These are phyloP conservation scores for Periphyllus acericola DNA, from an alignment of 2,888 invertebrate species.

Conservation along the genomic window DNA sequence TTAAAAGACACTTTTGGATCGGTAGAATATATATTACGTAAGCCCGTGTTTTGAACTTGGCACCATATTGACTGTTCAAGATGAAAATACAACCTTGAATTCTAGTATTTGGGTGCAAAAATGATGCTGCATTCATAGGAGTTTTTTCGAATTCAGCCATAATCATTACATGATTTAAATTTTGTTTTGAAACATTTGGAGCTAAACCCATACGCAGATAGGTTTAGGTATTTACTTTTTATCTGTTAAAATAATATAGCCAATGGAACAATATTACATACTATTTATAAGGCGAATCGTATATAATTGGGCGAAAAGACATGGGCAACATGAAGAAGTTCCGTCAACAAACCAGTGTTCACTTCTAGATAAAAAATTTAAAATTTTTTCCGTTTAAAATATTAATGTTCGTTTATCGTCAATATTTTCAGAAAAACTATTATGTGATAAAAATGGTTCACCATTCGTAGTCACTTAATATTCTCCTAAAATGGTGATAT, in stretches of 20 bases:
- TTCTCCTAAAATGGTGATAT: no score
- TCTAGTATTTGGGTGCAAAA: no score
- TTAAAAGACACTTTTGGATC: no score
- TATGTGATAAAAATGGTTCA: no score
- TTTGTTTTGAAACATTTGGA: not conserved
- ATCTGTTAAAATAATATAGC: no score
- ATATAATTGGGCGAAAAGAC: not conserved
- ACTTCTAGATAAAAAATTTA: not conserved
- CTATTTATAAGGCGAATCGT: not conserved
- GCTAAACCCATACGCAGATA: no score
- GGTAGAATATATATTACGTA: constrained; percentile 6
- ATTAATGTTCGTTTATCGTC: not conserved
- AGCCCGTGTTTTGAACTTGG: not conserved
- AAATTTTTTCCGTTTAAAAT: not conserved
- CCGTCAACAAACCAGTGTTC: not conserved
- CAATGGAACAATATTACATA: not conserved
- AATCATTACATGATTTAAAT: no score
- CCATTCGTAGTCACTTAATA: no score
- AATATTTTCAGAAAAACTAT: constrained; percentile 2
- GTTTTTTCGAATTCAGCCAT: no score
- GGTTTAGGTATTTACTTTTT: no score
- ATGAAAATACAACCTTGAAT: no score
- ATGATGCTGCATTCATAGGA: no score
- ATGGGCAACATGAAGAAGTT: not conserved
- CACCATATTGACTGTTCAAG: not conserved